A percentile compares a stretch with the other conserved stretches of the same genome.
phyloP scores from a whole-genome alignment of 2,797 vertebrate genomes.

The Brachymystax lenok region DNA sequence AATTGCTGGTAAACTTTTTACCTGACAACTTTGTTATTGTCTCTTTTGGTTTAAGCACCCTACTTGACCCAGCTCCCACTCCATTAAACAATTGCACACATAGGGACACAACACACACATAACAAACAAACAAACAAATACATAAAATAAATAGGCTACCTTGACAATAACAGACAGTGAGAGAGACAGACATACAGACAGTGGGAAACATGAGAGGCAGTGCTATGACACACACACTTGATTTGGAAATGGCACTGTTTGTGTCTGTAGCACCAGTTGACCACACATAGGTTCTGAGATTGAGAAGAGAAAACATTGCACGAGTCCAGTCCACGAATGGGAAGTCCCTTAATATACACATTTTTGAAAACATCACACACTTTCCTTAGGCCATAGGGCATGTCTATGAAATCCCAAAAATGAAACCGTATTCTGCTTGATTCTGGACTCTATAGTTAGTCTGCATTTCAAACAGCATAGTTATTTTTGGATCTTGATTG shows the following conservation, averaged over 20 bases:
- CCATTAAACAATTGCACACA: slow-evolving; percentile 43
- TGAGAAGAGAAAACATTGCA: slow-evolving; percentile 85
- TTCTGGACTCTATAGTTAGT: slow-evolving; percentile 44
- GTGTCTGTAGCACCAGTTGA: slow-evolving; percentile 83
- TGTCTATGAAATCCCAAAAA: slow-evolving; percentile 47
- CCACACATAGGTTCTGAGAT: slow-evolving; percentile 83
- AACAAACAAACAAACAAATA: slow-evolving; percentile 60
- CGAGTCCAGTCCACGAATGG: slow-evolving; percentile 68
- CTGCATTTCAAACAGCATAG: slow-evolving; percentile 42
- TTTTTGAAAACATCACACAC: slow-evolving; percentile 29
- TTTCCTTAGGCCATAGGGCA: slow-evolving; percentile 17
- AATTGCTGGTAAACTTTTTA: background rate
- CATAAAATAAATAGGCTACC: slow-evolving; percentile 24
- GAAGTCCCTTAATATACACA: slow-evolving; percentile 50
- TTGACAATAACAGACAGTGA: slow-evolving; percentile 48
- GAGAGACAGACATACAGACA: slow-evolving; percentile 53
- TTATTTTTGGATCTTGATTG: slow-evolving; percentile 37
- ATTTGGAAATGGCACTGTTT: slow-evolving; percentile 74
- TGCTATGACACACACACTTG: slow-evolving; percentile 70
- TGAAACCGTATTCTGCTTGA: slow-evolving; percentile 31
- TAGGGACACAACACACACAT: slow-evolving; percentile 50
- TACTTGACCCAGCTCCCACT: background rate
- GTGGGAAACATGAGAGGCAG: slow-evolving; percentile 66
- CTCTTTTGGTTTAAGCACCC: slow-evolving; percentile 26
- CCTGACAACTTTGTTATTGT: slow-evolving; percentile 7